A percentile compares a stretch with the other conserved stretches of the same genome.
These are phyloP conservation scores for Poecilia velifera DNA, from an alignment of 2,797 vertebrate genomes.

Conservation along the genomic window DNA sequence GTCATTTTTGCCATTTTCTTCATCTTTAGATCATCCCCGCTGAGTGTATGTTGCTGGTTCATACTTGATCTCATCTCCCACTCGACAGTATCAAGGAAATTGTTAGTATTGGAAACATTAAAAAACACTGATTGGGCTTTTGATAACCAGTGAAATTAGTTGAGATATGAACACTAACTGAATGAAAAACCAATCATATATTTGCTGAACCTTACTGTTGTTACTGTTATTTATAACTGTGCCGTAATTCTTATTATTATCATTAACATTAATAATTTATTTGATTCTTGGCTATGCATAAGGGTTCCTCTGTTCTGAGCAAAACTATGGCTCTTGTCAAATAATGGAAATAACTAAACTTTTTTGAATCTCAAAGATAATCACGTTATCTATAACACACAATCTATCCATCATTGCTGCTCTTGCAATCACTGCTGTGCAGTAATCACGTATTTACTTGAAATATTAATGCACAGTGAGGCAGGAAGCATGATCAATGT, in stretches of 20 bases:
- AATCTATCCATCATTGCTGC: conserved; percentile 8
- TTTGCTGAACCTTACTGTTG: neutral
- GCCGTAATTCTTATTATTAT: neutral
- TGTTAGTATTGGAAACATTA: neutral
- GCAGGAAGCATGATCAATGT: conserved; percentile 77
- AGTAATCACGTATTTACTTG: conserved; percentile 66
- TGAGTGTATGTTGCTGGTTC: neutral
- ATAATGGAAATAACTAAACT: neutral
- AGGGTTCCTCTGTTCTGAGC: neutral
- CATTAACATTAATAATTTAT: neutral
- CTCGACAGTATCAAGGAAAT: neutral
- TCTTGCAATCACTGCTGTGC: conserved; percentile 55
- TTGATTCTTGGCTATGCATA: neutral
- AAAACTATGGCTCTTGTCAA: neutral
- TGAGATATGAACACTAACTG: neutral
- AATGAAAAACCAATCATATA: neutral
- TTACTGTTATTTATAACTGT: neutral
- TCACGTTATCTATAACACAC: neutral
- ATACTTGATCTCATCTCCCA: neutral
- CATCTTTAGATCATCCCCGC: no score
- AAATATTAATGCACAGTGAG: conserved; percentile 77
- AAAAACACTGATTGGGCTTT: neutral
- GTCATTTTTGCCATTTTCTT: neutral
- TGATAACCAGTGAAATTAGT: neutral
- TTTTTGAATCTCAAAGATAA: neutral